Conservation (phyloP, 1,140 invertebrate species). For the Maconellicoccus hirsutus region DNA sequence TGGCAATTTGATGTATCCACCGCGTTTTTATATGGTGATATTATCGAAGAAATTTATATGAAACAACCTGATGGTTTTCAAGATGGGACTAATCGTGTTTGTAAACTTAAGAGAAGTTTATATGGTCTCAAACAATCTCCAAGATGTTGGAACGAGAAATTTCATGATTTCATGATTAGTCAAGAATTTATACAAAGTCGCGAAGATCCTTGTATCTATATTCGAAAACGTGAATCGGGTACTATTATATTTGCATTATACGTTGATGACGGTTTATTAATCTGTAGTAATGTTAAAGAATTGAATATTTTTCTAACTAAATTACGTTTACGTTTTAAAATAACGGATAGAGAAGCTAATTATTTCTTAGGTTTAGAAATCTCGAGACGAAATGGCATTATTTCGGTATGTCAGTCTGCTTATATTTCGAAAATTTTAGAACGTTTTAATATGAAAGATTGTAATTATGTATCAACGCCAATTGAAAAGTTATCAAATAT, state of each 20-base stretch:
- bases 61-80: slow-evolving; percentile 32
- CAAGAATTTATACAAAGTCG: slow-evolving; percentile 28
- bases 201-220: slow-evolving; percentile 31
- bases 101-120: slow-evolving; percentile 31
- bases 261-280: slow-evolving; percentile 24
- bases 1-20: slow-evolving; percentile 18
- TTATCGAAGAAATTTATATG: slow-evolving; percentile 36
- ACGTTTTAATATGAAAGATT: too few species aligned
- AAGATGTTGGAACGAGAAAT: slow-evolving; percentile 33
- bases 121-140: slow-evolving; percentile 34
- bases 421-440: too few species aligned
- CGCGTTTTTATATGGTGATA: slow-evolving; percentile 30
- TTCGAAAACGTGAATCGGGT: slow-evolving; percentile 25
- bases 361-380: too few species aligned
- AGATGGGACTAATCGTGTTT: slow-evolving; percentile 28
- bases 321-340: too few species aligned
- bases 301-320: too few species aligned
- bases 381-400: too few species aligned
- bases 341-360: too few species aligned
- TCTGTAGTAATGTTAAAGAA: too few species aligned
- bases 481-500: too few species aligned
- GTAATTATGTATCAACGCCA: too few species aligned
- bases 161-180: slow-evolving; percentile 25
- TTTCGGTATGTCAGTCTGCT: too few species aligned
- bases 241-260: slow-evolving; percentile 22